Percentiles rank a stretch among this genome's conserved stretches.
phyloP scores from a whole-genome alignment of 2,113 vertebrate genomes.

The Brachionichthys hirsutus region DNA sequence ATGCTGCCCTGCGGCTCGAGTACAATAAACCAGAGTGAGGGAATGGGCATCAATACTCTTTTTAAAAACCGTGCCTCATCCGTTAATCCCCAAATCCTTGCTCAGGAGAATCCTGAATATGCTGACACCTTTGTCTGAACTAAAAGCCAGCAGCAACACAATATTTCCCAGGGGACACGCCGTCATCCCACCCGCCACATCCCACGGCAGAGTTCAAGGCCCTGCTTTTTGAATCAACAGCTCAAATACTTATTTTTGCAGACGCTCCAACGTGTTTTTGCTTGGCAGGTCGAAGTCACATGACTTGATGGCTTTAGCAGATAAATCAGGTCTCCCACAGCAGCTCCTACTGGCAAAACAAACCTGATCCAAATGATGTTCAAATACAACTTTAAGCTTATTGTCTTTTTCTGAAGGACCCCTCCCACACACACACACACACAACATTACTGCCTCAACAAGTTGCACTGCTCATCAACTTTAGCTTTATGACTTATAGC shows the following conservation, averaged over 20 bases:
- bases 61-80: conserved; percentile 18
- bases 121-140: conserved; percentile 34
- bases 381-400: no score
- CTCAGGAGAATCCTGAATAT: conserved; percentile 4
- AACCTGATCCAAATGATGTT: not conserved
- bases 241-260: conserved; percentile 20
- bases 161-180: conserved; percentile 56
- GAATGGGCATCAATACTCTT: conserved; percentile 12
- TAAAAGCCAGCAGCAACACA: conserved; percentile 61
- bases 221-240: conserved; percentile 44
- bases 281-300: conserved; percentile 10
- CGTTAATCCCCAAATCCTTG: conserved; percentile 21
- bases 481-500: conserved; percentile 45
- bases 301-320: conserved; percentile 19
- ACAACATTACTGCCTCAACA: conserved; percentile 5
- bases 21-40: no score
- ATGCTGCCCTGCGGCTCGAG: no score
- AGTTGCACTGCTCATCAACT: conserved; percentile 18
- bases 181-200: conserved; percentile 41
- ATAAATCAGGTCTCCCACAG: not conserved
- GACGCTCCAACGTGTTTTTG: conserved; percentile 12
- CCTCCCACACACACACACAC: no score
- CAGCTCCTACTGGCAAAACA: not conserved
- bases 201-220: conserved; percentile 40
- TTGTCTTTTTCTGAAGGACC: no score